phyloP scores from a whole-genome alignment of 2,113 vertebrate genomes.

The Melanostigma gelatinosum region DNA sequence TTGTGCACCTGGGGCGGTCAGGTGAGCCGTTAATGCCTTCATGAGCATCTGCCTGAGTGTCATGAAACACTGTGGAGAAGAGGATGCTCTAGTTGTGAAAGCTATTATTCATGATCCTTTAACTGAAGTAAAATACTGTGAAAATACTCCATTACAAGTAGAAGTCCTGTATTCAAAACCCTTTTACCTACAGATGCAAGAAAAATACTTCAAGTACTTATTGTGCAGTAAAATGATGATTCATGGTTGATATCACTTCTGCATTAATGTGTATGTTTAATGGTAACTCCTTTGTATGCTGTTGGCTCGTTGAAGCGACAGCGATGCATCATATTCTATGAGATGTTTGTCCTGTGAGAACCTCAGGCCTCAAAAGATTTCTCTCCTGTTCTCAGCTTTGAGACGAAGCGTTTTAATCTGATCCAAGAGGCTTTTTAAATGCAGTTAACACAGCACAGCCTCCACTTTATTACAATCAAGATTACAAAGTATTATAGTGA shows the following conservation, averaged over 20 bases:
- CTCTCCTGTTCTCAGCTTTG: background rate
- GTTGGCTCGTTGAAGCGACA: no score
- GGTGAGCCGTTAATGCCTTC: background rate
- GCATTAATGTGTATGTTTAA: no score
- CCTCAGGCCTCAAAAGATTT: background rate
- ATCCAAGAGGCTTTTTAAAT: background rate
- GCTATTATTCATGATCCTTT: background rate
- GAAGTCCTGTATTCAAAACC: no score
- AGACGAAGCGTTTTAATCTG: background rate
- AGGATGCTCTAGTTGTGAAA: background rate
- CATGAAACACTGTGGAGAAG: background rate
- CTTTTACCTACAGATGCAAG: no score
- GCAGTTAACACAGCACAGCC: no score
- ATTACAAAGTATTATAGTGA: no score
- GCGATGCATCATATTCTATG: background rate
- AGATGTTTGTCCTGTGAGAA: background rate
- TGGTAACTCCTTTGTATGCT: no score
- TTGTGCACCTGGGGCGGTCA: conserved; percentile 41
- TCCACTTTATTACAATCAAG: no score
- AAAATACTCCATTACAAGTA: no score
- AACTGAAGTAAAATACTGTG: background rate
- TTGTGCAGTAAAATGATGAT: background rate
- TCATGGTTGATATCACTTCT: background rate
- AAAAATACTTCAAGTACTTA: background rate
- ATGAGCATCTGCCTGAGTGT: background rate